phyloP scores from a whole-genome alignment of 2,888 invertebrate species.

The Archaeoteleia sp. region DNA sequence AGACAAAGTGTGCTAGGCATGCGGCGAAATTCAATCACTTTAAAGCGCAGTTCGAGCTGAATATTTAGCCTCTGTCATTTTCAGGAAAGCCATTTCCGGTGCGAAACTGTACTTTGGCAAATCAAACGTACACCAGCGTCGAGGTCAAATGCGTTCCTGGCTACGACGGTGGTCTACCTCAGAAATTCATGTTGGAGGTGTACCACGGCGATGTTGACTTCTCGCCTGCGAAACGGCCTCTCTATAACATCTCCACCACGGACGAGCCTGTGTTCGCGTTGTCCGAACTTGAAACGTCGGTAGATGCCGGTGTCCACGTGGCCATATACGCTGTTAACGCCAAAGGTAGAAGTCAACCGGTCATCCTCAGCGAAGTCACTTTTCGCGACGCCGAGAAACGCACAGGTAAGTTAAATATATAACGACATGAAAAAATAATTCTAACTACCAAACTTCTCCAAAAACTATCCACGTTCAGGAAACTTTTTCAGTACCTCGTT shows the following conservation, averaged over 20 bases:
- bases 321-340: conserved; percentile 87
- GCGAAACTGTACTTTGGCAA: conserved; percentile 88
- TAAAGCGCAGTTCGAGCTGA: conserved; percentile 4
- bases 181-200: conserved; percentile 89
- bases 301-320: conserved; percentile 85
- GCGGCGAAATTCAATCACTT: conserved; percentile 16
- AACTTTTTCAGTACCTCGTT: too few relatives aligned
- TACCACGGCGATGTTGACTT: conserved; percentile 76
- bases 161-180: conserved; percentile 92
- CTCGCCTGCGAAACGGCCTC: conserved; percentile 62
- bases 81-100: conserved; percentile 90
- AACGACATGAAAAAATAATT: conserved; percentile 13
- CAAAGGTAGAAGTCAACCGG: conserved; percentile 86
- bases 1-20: conserved; percentile 10
- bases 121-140: conserved; percentile 89
- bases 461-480: too few relatives aligned
- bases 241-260: conserved; percentile 79
- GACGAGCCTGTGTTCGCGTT: conserved; percentile 86
- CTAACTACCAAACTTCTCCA: too few relatives aligned
- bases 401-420: conserved; percentile 77
- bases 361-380: conserved; percentile 84
- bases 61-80: conserved; percentile 38
- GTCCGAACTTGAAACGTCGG: conserved; percentile 83
- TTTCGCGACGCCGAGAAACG: conserved; percentile 88
- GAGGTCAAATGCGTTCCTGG: conserved; percentile 88